A percentile compares a stretch with the other conserved stretches of the same genome.
Conservation (phyloP, 2,797 vertebrate species). For the Ataeniobius toweri region DNA sequence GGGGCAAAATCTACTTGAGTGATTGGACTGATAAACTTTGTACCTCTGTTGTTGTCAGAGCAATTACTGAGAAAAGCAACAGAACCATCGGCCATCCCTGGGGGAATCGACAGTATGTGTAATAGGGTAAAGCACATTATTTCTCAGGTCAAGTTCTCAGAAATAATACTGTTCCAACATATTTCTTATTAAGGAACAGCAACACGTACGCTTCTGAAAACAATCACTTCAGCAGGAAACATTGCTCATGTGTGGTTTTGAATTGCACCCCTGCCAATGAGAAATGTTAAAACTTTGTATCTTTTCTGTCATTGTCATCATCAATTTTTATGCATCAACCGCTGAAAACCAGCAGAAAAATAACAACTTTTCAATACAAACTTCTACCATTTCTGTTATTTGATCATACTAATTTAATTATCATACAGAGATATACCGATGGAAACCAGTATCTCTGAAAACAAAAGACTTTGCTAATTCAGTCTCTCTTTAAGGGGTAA, state of each 20-base stretch:
- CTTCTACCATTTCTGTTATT: background rate
- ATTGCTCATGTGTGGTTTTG: background rate
- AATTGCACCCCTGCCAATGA: background rate
- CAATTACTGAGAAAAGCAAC: conserved; percentile 27
- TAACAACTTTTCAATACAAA: background rate
- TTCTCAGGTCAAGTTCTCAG: conserved; percentile 37
- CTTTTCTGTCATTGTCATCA: background rate
- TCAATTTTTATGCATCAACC: background rate
- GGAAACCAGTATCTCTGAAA: background rate
- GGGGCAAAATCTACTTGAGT: conserved; percentile 41
- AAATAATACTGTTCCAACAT: conserved; percentile 28
- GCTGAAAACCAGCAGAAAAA: background rate
- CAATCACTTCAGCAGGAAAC: background rate
- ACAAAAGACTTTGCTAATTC: background rate
- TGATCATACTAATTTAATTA: background rate
- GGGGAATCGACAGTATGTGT: conserved; percentile 20
- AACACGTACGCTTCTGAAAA: background rate
- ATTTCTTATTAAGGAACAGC: conserved; percentile 42
- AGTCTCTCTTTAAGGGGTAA: background rate
- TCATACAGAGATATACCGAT: background rate
- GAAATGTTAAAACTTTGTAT: background rate
- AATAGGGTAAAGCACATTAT: conserved; percentile 31
- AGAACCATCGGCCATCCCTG: conserved; percentile 30
- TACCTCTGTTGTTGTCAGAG: conserved; percentile 29
- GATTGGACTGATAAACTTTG: conserved; percentile 41